phyloP scores from a whole-genome alignment of 2,113 vertebrate genomes.

The Nerophis ophidion region DNA sequence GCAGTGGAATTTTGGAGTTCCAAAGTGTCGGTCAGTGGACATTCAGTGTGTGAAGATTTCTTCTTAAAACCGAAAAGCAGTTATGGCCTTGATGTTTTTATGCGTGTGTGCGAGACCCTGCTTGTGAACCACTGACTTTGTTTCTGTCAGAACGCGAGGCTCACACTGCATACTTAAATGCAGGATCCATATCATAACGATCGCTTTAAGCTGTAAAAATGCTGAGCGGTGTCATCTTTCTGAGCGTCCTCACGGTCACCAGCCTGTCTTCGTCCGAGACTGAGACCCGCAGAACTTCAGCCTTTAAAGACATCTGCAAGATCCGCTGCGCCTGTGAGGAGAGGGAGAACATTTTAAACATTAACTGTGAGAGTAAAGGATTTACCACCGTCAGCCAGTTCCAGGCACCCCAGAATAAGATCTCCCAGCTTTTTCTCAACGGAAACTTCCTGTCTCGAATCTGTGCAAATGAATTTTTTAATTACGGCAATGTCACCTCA shows the following conservation, averaged over 20 bases:
- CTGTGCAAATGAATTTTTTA: slow-evolving; percentile 88
- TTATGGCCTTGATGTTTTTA: slow-evolving; percentile 16
- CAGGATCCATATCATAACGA: slow-evolving; percentile 54
- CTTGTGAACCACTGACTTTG: not conserved
- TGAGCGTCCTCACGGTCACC: slow-evolving; percentile 88
- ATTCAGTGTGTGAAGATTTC: slow-evolving; percentile 33
- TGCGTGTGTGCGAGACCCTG: slow-evolving; percentile 14
- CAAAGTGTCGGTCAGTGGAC: slow-evolving; percentile 58
- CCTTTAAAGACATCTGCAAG: slow-evolving; percentile 91
- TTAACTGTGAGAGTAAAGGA: slow-evolving; percentile 98
- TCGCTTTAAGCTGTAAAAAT: slow-evolving; percentile 78
- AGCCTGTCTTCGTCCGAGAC: slow-evolving; percentile 81
- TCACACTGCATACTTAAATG: slow-evolving; percentile 59
- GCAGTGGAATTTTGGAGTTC: slow-evolving; percentile 19
- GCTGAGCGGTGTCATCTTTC: slow-evolving; percentile 90
- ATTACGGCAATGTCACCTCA: slow-evolving; percentile 91
- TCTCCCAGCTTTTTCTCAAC: slow-evolving; percentile 94
- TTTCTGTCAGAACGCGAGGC: slow-evolving; percentile 17
- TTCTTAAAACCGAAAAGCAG: slow-evolving; percentile 36
- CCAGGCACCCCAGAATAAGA: slow-evolving; percentile 86
- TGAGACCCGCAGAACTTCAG: slow-evolving; percentile 90
- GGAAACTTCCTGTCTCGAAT: slow-evolving; percentile 90
- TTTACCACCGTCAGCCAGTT: slow-evolving; percentile 88
- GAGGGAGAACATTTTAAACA: slow-evolving; percentile 90
- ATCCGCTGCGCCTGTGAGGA: slow-evolving; percentile 92